Conservation (phyloP, 2,797 vertebrate species). For the Sorex maritimensis region DNA sequence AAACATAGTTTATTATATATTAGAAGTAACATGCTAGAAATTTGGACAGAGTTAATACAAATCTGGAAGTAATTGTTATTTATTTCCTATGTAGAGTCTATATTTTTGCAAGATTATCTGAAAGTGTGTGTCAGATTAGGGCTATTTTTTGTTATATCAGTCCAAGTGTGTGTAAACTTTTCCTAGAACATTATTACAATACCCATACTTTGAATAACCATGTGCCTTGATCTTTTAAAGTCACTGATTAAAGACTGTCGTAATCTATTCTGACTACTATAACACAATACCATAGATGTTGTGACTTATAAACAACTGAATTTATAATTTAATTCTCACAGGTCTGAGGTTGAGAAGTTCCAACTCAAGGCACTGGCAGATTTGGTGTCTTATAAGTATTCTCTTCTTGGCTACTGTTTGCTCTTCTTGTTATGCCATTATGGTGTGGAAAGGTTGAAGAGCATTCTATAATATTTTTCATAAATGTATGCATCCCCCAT, state of each 20-base stretch:
- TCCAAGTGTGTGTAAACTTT: conserved; percentile 56
- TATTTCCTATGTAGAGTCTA: conserved; percentile 60
- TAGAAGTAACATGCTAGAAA: conserved; percentile 49
- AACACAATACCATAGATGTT: not conserved
- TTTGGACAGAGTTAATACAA: conserved; percentile 44
- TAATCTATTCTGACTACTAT: not conserved
- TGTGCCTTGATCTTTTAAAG: not conserved
- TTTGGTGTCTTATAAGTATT: not conserved
- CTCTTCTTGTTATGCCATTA: too few relatives aligned
- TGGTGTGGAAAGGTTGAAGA: not conserved
- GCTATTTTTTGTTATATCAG: conserved; percentile 52
- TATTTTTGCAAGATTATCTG: conserved; percentile 65
- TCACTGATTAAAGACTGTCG: not conserved
- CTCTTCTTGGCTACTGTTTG: not conserved
- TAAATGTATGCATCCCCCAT: not conserved
- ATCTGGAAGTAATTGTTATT: conserved; percentile 3
- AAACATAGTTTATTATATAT: too few relatives aligned
- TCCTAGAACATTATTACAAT: not conserved
- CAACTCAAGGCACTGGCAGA: not conserved
- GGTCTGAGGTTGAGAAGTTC: not conserved
- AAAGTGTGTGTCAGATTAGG: conserved; percentile 8
- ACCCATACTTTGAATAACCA: conserved; percentile 19
- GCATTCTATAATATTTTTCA: not conserved
- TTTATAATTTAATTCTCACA: not conserved
- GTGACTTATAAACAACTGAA: not conserved